Evolutionary conservation across 2,797 vertebrate genomes (phyloP).

Genomic region (Neoniphon sammara): DNA sequence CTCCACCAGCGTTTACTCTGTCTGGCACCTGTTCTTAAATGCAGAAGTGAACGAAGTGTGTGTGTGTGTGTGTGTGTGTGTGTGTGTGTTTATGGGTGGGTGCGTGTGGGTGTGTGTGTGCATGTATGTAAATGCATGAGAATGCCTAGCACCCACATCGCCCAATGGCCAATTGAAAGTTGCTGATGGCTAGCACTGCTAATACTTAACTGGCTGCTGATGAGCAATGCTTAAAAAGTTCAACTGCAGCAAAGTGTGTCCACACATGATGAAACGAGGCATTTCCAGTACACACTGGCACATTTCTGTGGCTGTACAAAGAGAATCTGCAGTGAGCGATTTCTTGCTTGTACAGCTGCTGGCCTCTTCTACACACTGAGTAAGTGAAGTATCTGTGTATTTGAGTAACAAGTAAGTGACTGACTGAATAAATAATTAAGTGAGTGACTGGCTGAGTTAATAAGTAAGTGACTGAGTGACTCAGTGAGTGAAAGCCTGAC

Average conservation of each 20-base stretch:
- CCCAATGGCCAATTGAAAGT: constrained; percentile 7
- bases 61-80: background rate
- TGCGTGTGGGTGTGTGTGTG: background rate
- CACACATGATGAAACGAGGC: constrained; percentile 53
- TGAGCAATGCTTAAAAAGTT: constrained; percentile 43
- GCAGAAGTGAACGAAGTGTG: background rate
- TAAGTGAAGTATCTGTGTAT: constrained; percentile 42
- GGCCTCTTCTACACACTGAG: constrained; percentile 37
- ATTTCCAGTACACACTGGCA: constrained; percentile 40
- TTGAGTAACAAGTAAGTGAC: background rate
- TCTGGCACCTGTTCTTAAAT: constrained; percentile 7
- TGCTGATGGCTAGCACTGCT: background rate
- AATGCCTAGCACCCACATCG: constrained; percentile 5
- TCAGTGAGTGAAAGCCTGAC: constrained; percentile 41
- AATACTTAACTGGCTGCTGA: constrained; percentile 27
- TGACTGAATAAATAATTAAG: background rate
- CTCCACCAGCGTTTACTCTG: constrained; percentile 2
- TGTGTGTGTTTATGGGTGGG: too few relatives aligned
- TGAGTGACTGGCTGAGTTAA: background rate
- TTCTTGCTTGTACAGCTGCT: constrained; percentile 48
- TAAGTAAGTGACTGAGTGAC: constrained; percentile 30
- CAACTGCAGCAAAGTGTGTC: constrained; percentile 42
- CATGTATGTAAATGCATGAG: background rate
- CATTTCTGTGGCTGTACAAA: constrained; percentile 12
- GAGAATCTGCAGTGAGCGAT: constrained; percentile 48